Base-by-base conservation (phyloP, 2,888 invertebrate species). In the Nymphalis polychloros region DNA sequence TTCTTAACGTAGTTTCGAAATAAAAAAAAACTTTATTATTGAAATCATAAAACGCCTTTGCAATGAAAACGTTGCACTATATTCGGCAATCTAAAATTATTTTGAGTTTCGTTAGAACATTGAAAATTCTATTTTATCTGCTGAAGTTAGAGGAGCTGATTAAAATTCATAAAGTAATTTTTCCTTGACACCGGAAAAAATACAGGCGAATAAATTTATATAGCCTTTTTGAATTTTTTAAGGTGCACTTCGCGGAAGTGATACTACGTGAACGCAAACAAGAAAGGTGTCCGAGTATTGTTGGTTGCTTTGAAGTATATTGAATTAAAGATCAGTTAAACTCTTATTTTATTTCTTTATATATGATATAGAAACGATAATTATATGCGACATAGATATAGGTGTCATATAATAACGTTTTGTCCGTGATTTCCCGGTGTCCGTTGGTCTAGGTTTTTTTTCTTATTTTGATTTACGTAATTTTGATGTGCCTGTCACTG, bases 121-220 rank as follows among this genome's bases (percentile, higher is more conserved):
- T 55, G 31, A 55, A 31, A 31, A 31, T 55, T 31, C 13, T 61
- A 63, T 10, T 52, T 53, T 65, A 63, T 67, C 63, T 49, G 20
- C 50, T 55, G 61, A 64, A 71, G 52, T 71, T 66, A 52, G 48
- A 55, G 17, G 47, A 64, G 64, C 35, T 31, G 53, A 59, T 73
- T 69, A 65, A 72, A 73, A 67, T 72, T 73, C 63, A 74, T 66
- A 61, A 74, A 68, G 62, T 70, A 72, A 67, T 72, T 69, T 72
- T 72, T 72, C 70, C 59, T 41, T 52, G 67, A 70, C 67, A 70
- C 68, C 55, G 68, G 67, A 71, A 72, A 70, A 72, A 67, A 67
- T 65, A 71, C 63, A 55, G 55, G 57, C 57, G 60, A 52, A 65
- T 64, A 67, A 69, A 71, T 71, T 72, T 72, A 67, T 71, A 65